Base-by-base conservation (phyloP, 2,113 vertebrate species). In the Otis tarda region DNA sequence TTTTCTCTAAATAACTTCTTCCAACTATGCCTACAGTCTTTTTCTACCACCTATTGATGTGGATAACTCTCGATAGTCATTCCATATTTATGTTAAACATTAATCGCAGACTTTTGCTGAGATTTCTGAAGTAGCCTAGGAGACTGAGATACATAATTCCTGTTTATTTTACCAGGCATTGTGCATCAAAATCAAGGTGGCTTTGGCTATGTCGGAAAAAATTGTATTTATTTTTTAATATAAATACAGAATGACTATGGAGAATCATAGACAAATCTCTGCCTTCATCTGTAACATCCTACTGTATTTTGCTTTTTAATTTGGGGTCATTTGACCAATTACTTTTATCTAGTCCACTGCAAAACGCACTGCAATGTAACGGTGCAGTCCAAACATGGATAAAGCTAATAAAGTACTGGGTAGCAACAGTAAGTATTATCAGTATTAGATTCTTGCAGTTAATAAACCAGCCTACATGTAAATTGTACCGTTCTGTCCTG, bases 401-500 rank as follows among this genome's bases (percentile, higher is more conserved):
- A 55, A 93, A 95, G 67, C 52, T 93, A 94, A 96, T 92, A 87
- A 96, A 85, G 63, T 89, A 89, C 45, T 49, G 90, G 57, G 60
- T 85, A 82, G 71, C 74, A 87, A 89, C 45, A 89, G 86, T 64
- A 82, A 94, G 53, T 92, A 74, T 85, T 68, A 94, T 57, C 71
- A 87, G 89, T 75, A 88, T 85, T 87, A 93, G 74, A 83, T 83
- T 86, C 76, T 75, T 80, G 89, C 92, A 90, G 84, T 92, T 95
- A 97, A 95, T 93, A 96, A 63, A 90, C 63, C 60, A 96, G 80
- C 74, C 89, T 76, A 84, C 83, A 87, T 83, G 92, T 87, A 94
- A 94, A 94, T 91, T 81, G 92, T 79, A 91, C 35, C 1, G 1
- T 77, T 91, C 93, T 33, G 21, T 95, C 85, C 93, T 43, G 83